Conservation (phyloP, 2,797 vertebrate genomes). For the Meda fulgida region DNA sequence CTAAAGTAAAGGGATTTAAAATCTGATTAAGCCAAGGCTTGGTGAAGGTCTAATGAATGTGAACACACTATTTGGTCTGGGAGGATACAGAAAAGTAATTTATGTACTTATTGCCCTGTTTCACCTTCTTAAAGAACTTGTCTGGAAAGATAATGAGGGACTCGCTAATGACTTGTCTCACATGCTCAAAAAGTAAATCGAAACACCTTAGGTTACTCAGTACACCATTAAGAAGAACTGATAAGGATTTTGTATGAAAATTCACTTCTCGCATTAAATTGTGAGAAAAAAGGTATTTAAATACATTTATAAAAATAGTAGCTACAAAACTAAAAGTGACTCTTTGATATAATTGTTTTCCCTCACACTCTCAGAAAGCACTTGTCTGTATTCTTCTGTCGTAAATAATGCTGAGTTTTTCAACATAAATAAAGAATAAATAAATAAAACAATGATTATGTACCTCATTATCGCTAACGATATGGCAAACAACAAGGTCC, state of each 20-base stretch:
- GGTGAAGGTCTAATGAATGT: slow-evolving; percentile 22
- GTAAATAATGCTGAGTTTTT: neutral
- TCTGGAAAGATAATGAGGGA: slow-evolving; percentile 37
- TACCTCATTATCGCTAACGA: slow-evolving; percentile 18
- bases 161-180: slow-evolving; percentile 32
- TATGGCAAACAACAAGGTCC: neutral
- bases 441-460: neutral
- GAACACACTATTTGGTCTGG: slow-evolving; percentile 14
- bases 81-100: slow-evolving; percentile 22
- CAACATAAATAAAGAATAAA: neutral
- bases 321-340: neutral
- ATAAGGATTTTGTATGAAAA: neutral
- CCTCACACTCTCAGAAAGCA: too few species aligned
- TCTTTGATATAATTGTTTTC: neutral
- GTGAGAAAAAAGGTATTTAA: neutral
- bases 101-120: slow-evolving; percentile 24
- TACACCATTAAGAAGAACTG: neutral
- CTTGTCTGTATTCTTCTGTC: neutral
- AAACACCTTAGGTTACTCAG: slow-evolving; percentile 31
- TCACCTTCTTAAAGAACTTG: slow-evolving; percentile 31
- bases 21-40: neutral
- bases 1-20: slow-evolving; percentile 17
- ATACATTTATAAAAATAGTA: neutral
- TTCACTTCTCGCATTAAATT: neutral
- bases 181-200: slow-evolving; percentile 14